Evolutionary conservation across 2,797 vertebrate species (phyloP).

Genomic region (Notamacropus eugenii): DNA sequence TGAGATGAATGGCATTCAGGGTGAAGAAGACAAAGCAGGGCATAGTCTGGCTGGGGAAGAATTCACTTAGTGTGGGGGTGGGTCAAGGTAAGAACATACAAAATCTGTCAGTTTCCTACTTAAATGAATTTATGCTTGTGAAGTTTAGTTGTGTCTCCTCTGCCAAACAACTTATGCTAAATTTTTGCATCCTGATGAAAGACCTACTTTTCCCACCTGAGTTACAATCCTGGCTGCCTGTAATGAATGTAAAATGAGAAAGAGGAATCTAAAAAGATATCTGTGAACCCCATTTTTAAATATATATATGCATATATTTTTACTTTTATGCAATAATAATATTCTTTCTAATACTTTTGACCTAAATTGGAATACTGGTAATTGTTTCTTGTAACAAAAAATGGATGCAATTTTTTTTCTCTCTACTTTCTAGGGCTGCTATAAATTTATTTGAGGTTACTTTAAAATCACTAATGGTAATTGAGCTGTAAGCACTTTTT

Average conservation of each 20-base stretch:
- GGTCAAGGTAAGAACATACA: not conserved
- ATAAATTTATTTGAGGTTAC: not conserved
- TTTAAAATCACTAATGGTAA: not conserved
- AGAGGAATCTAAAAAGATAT: not conserved
- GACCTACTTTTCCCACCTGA: not conserved
- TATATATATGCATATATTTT: not conserved
- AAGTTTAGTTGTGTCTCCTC: not conserved
- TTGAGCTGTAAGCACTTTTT: not conserved
- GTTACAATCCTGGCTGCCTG: not conserved
- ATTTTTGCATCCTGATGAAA: not conserved
- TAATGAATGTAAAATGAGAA: not conserved
- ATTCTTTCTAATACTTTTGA: not conserved
- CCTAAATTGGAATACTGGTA: not conserved
- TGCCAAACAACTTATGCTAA: not conserved
- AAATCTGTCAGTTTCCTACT: not conserved
- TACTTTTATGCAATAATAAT: not conserved
- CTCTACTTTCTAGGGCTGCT: not conserved
- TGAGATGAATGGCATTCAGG: not conserved
- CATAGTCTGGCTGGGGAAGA: not conserved
- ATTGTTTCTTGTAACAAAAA: not conserved
- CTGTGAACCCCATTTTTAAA: not conserved
- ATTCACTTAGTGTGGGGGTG: not conserved
- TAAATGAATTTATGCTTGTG: not conserved
- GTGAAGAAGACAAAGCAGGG: not conserved
- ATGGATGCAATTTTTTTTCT: not conserved